Evolutionary conservation across 2,113 vertebrate species (phyloP).

Genomic region (Pollachius pollachius): DNA sequence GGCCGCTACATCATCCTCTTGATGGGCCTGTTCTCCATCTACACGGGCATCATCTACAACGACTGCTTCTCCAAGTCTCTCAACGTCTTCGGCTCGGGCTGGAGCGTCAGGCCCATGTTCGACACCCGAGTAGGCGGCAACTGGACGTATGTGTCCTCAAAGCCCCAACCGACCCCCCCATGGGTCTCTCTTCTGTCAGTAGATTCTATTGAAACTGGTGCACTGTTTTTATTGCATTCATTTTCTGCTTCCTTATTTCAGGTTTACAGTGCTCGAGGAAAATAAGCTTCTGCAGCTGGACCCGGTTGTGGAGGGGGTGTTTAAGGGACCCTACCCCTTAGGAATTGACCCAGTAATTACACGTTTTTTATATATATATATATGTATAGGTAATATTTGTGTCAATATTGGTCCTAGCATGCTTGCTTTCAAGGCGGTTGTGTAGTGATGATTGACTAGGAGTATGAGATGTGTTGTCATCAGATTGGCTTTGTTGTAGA

Average conservation of each 20-base stretch:
- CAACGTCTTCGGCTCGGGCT: conserved; percentile 91
- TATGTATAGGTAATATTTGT: neutral
- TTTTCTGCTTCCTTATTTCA: conserved; percentile 35
- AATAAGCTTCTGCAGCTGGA: conserved; percentile 84
- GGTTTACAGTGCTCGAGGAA: conserved; percentile 71
- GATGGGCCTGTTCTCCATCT: conserved; percentile 96
- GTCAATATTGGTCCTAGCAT: too few relatives aligned
- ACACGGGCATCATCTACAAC: conserved; percentile 97
- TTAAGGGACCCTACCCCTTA: conserved; percentile 90
- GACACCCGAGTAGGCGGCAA: conserved; percentile 62
- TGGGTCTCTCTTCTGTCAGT: neutral
- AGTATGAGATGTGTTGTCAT: too few relatives aligned
- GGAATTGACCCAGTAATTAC: conserved; percentile 91
- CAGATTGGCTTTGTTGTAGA: too few relatives aligned
- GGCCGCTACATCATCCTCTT: conserved; percentile 96
- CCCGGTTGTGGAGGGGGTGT: conserved; percentile 84
- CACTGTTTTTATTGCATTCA: neutral
- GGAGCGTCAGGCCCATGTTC: conserved; percentile 95
- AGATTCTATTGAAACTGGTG: neutral
- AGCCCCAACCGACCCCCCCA: neutral
- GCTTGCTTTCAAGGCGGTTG: neutral
- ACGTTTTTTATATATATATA: neutral
- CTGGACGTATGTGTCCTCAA: conserved; percentile 87
- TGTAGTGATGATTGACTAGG: too few relatives aligned
- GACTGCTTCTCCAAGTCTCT: conserved; percentile 98